Conservation (phyloP, 2,113 vertebrate species). For the Myiagra hebetior region DNA sequence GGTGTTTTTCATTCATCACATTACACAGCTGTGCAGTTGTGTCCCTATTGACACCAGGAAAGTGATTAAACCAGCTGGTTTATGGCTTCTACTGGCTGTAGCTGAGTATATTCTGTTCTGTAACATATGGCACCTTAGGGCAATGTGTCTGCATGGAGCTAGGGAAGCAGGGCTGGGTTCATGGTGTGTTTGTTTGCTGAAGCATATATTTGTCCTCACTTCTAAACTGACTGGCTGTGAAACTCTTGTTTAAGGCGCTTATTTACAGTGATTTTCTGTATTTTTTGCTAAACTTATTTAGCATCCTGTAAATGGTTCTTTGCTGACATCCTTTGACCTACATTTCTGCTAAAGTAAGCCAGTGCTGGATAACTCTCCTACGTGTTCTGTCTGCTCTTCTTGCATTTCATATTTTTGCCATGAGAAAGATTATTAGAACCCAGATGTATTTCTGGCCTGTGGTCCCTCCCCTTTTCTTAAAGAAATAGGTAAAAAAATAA, state of each 20-base stretch:
- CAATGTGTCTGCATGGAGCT: background rate
- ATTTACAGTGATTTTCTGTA: background rate
- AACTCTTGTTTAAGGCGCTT: background rate
- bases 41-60: background rate
- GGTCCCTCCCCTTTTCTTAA: background rate
- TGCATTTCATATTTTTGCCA: background rate
- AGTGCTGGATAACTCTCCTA: background rate
- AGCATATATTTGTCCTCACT: background rate
- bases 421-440: background rate
- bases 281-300: background rate
- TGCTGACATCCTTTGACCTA: background rate
- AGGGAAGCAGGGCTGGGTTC: background rate
- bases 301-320: background rate
- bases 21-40: conserved; percentile 2
- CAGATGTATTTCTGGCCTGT: background rate
- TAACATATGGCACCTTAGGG: conserved; percentile 19
- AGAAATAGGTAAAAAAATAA: background rate
- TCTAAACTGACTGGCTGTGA: background rate
- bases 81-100: conserved; percentile 16
- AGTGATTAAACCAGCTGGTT: conserved; percentile 42
- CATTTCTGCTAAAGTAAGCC: background rate
- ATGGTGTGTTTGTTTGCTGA: background rate
- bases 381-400: background rate
- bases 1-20: background rate
- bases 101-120: background rate